Evolutionary conservation across 2,797 vertebrate species (phyloP).

Genomic region (Sebastes kiyomatsui): DNA sequence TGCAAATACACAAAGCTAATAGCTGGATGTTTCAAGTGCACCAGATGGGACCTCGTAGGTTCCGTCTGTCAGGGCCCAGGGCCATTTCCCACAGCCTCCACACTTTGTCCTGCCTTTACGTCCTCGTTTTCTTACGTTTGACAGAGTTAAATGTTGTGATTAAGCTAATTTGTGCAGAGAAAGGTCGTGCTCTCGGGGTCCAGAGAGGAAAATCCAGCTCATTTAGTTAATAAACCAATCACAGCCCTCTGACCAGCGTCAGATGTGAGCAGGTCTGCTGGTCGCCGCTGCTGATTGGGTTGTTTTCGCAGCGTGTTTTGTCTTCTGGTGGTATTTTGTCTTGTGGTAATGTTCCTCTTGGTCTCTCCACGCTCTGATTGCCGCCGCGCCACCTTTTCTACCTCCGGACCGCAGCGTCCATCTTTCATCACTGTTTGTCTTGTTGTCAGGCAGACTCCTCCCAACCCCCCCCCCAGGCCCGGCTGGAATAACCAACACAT

Average conservation of each 20-base stretch:
- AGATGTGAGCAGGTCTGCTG: conserved; percentile 23
- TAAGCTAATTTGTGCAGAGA: conserved; percentile 27
- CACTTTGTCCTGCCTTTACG: not conserved
- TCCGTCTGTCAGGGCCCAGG: not conserved
- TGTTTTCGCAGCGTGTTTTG: conserved; percentile 45
- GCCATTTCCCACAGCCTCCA: not conserved
- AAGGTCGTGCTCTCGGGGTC: conserved; percentile 23
- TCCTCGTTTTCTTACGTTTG: not conserved
- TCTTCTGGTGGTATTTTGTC: not conserved
- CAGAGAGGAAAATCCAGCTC: conserved; percentile 40
- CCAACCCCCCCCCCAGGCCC: not conserved
- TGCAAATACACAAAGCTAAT: conserved; percentile 32
- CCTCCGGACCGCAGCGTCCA: not conserved
- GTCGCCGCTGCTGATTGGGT: conserved; percentile 25
- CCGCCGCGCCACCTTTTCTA: not conserved
- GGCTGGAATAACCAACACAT: conserved; percentile 16
- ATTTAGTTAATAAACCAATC: conserved; percentile 45
- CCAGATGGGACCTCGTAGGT: not conserved
- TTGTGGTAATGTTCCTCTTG: not conserved
- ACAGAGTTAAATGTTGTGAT: conserved; percentile 44
- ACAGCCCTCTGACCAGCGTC: conserved; percentile 10
- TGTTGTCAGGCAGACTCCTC: conserved; percentile 29
- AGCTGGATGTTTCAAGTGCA: conserved; percentile 11
- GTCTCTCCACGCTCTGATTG: conserved; percentile 16
- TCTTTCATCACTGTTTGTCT: conserved; percentile 54